Evolutionary conservation across 2,113 vertebrate species (phyloP).

Genomic region (Passerina amoena): DNA sequence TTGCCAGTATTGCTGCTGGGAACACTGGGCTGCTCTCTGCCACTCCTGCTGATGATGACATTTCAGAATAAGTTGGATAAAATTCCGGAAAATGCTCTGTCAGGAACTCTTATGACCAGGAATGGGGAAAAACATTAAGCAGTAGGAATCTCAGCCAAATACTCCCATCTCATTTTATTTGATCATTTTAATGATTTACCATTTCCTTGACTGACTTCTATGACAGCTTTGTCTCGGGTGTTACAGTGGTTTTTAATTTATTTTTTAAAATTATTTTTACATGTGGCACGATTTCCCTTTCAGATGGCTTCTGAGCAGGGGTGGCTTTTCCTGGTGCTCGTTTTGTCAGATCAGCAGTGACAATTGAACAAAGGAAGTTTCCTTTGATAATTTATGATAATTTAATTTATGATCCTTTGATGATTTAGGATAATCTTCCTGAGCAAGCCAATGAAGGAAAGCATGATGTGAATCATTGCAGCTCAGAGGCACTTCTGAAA

Average conservation of each 20-base stretch:
- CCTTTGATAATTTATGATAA: not conserved
- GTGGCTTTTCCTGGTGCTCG: not conserved
- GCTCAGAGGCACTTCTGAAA: not conserved
- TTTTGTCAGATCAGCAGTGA: not conserved
- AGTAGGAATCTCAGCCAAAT: slow-evolving; percentile 18
- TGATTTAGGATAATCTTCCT: not conserved
- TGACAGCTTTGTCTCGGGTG: not conserved
- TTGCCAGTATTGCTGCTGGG: not conserved
- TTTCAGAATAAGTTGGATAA: not conserved
- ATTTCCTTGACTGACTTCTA: slow-evolving; percentile 26
- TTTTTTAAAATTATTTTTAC: not conserved
- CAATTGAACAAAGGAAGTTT: not conserved
- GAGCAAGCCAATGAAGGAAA: not conserved
- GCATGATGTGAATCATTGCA: not conserved
- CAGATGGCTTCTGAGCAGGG: not conserved
- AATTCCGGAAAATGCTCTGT: not conserved
- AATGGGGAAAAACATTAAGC: not conserved
- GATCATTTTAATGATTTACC: slow-evolving; percentile 32
- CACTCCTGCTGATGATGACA: not conserved
- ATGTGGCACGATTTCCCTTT: not conserved
- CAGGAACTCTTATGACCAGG: not conserved
- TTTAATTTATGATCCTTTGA: not conserved
- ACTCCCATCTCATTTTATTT: slow-evolving; percentile 3
- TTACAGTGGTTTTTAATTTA: not conserved
- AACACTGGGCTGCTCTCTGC: not conserved